A percentile compares a stretch with the other conserved stretches of the same genome.
Evolutionary conservation across 2,888 invertebrate genomes (phyloP).

Genomic region (Nasonovia ribisnigri): DNA sequence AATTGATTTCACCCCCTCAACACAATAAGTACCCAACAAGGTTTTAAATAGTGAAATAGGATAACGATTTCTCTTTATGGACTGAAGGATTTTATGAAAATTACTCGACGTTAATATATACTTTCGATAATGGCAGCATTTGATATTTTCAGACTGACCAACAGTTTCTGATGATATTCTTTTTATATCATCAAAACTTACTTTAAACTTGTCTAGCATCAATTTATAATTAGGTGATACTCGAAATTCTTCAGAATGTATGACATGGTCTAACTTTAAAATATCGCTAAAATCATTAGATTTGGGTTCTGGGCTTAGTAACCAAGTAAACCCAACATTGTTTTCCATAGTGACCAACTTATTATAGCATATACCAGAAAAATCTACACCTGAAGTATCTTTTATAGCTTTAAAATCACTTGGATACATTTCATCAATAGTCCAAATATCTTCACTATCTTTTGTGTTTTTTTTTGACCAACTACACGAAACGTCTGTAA

Average conservation of each 20-base stretch:
- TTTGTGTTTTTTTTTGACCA: neutral
- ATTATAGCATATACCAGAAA: neutral
- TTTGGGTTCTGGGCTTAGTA: neutral
- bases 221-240: neutral
- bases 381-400: neutral
- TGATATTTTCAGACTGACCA: neutral
- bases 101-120: neutral
- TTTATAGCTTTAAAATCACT: neutral
- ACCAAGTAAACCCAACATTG: neutral
- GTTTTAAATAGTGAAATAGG: neutral
- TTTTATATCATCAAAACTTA: conserved; percentile 8
- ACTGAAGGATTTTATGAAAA: neutral
- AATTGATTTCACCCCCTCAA: neutral
- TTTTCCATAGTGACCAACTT: neutral
- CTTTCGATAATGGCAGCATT: neutral
- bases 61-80: neutral
- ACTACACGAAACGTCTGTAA: neutral
- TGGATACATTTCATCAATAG: conserved; percentile 3
- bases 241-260: neutral
- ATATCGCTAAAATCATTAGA: neutral
- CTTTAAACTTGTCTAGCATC: neutral
- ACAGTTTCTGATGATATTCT: neutral
- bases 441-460: neutral
- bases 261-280: neutral
- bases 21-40: neutral